Percentiles rank a stretch among this genome's conserved stretches.
These are phyloP conservation scores for Oligia strigilis DNA, from an alignment of 2,888 invertebrate genomes.

Conservation along the genomic window DNA sequence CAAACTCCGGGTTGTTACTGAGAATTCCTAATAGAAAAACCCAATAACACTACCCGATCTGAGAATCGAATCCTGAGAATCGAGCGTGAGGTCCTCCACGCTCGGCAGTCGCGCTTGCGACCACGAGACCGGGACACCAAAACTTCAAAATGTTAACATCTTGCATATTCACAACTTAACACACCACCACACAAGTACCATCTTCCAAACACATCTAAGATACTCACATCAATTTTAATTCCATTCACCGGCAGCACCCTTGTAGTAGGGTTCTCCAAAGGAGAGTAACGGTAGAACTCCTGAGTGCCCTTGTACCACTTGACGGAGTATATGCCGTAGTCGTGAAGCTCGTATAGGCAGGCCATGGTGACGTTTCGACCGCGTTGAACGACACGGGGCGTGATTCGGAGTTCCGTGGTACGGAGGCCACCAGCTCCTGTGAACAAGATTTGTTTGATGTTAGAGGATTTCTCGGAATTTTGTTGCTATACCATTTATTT, in stretches of 20 bases:
- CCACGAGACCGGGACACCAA: too few species aligned
- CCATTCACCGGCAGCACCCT: slow-evolving; percentile 94
- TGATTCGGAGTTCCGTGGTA: slow-evolving; percentile 93
- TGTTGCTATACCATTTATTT: too few species aligned
- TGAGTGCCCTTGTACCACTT: slow-evolving; percentile 96
- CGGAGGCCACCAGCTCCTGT: slow-evolving; percentile 92
- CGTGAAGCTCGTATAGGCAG: slow-evolving; percentile 94
- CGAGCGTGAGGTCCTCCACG: too few species aligned
- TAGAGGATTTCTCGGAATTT: neutral
- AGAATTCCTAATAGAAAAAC: too few species aligned
- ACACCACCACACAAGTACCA: neutral
- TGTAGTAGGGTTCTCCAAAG: slow-evolving; percentile 93
- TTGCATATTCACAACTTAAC: neutral
- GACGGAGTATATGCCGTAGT: slow-evolving; percentile 94
- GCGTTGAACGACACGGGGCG: slow-evolving; percentile 93
- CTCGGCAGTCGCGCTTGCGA: neutral
- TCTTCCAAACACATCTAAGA: slow-evolving; percentile 10
- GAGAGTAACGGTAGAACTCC: slow-evolving; percentile 96
- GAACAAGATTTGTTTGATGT: slow-evolving; percentile 67
- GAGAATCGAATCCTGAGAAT: neutral
- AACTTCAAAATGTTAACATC: too few species aligned
- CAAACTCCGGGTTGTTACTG: too few species aligned
- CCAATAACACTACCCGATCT: neutral
- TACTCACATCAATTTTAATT: slow-evolving; percentile 95
- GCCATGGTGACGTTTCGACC: slow-evolving; percentile 93